phyloP scores from a whole-genome alignment of 2,888 invertebrate species.

The Lithophane ornitopus region DNA sequence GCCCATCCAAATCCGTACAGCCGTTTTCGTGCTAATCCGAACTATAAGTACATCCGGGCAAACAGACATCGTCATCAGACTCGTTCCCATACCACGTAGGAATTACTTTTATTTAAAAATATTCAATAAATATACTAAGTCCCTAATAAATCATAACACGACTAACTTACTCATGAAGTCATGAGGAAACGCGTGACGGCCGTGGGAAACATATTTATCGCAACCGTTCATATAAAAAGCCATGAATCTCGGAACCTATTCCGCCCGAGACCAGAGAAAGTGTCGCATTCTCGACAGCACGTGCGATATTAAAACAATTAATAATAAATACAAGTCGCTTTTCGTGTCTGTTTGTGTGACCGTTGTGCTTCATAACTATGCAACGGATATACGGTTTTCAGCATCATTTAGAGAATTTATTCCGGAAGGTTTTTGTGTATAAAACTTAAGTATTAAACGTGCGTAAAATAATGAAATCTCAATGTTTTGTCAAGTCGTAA shows the following conservation, averaged over 20 bases:
- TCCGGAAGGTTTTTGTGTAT: too few relatives aligned
- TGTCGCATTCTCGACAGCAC: slow-evolving; percentile 32
- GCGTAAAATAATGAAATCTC: too few relatives aligned
- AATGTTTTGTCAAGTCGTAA: too few relatives aligned
- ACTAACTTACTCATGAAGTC: slow-evolving; percentile 15
- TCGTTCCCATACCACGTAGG: not conserved
- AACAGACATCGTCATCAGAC: not conserved
- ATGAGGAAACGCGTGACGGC: slow-evolving; percentile 44
- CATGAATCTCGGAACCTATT: slow-evolving; percentile 47
- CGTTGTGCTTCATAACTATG: too few relatives aligned
- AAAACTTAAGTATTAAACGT: too few relatives aligned
- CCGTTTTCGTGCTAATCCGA: not conserved
- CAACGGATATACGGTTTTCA: too few relatives aligned
- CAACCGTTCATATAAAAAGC: slow-evolving; percentile 23
- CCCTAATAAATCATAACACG: not conserved
- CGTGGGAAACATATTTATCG: slow-evolving; percentile 57
- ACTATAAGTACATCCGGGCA: not conserved
- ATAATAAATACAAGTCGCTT: too few relatives aligned
- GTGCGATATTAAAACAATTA: slow-evolving; percentile 32
- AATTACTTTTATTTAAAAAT: too few relatives aligned
- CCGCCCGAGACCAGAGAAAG: slow-evolving; percentile 47
- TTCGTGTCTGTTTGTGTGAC: too few relatives aligned
- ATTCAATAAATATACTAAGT: not conserved
- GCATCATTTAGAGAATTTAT: too few relatives aligned
- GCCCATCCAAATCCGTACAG: not conserved